These are phyloP conservation scores for Oryzias woworae DNA, from an alignment of 2,113 vertebrate genomes.

Conservation along the genomic window DNA sequence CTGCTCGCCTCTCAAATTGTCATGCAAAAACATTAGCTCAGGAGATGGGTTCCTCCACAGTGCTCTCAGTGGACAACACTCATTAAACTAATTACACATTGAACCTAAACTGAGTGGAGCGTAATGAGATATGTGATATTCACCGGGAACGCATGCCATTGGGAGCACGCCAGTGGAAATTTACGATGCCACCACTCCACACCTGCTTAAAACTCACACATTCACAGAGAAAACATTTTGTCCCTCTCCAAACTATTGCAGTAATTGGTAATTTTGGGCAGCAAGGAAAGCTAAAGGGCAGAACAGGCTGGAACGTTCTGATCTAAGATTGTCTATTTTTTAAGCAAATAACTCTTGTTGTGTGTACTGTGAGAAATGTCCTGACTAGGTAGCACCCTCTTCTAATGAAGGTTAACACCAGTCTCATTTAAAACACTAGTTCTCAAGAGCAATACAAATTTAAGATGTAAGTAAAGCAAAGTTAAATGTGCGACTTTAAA, in stretches of 20 bases:
- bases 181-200: constrained; percentile 46
- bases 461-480: background rate
- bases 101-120: constrained; percentile 65
- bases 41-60: constrained; percentile 60
- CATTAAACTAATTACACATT: constrained; percentile 76
- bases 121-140: constrained; percentile 70
- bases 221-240: constrained; percentile 17
- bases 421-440: background rate
- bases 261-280: constrained; percentile 19
- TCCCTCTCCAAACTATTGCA: constrained; percentile 14
- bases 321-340: background rate
- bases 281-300: constrained; percentile 1
- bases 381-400: background rate
- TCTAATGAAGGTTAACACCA: background rate
- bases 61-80: constrained; percentile 69
- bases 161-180: constrained; percentile 52
- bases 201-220: constrained; percentile 47
- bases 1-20: constrained; percentile 71
- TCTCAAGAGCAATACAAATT: background rate
- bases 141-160: constrained; percentile 60
- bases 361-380: background rate
- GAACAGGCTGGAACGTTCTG: constrained; percentile 1
- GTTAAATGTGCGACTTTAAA: no score
- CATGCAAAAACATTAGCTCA: constrained; percentile 67
- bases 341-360: no score